phyloP scores from a whole-genome alignment of 2,113 vertebrate genomes.

The Scomber colias region DNA sequence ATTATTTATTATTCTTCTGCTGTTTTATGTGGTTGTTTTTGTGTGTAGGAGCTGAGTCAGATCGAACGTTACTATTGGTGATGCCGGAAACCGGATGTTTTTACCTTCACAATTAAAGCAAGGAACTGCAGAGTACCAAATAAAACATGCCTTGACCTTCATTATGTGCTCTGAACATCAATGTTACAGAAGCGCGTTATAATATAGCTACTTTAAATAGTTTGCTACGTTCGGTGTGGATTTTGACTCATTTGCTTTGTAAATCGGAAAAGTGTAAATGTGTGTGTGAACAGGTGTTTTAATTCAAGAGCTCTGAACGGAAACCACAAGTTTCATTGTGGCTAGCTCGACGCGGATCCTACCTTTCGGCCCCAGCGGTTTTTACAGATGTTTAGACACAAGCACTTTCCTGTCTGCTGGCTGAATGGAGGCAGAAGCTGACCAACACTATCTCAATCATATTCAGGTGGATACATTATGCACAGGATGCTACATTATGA shows the following conservation, averaged over 20 bases:
- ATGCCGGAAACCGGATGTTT: conserved; percentile 8
- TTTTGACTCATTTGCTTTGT: accelerated
- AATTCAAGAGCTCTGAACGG: conserved; percentile 6
- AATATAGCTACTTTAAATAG: not conserved
- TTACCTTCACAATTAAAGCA: conserved; percentile 47
- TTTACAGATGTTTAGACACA: conserved; percentile 69
- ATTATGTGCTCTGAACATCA: not conserved
- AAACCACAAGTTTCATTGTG: not conserved
- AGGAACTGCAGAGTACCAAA: accelerated
- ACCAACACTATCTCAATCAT: accelerated
- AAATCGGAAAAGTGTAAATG: accelerated
- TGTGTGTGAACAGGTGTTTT: not conserved
- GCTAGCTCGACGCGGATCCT: not conserved
- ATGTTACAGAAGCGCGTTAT: too few relatives aligned
- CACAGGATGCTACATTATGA: not conserved
- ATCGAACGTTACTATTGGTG: not conserved
- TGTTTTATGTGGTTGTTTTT: too few relatives aligned
- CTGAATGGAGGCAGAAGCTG: not conserved
- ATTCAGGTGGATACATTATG: accelerated
- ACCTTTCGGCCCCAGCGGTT: conserved; percentile 66
- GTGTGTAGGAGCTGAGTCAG: not conserved
- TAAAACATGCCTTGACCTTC: accelerated
- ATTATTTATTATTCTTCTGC: too few relatives aligned
- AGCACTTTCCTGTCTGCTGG: not conserved
- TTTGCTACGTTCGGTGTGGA: accelerated